Evolutionary conservation across 2,113 vertebrate genomes (phyloP).

Genomic region (Crotalus horridus): DNA sequence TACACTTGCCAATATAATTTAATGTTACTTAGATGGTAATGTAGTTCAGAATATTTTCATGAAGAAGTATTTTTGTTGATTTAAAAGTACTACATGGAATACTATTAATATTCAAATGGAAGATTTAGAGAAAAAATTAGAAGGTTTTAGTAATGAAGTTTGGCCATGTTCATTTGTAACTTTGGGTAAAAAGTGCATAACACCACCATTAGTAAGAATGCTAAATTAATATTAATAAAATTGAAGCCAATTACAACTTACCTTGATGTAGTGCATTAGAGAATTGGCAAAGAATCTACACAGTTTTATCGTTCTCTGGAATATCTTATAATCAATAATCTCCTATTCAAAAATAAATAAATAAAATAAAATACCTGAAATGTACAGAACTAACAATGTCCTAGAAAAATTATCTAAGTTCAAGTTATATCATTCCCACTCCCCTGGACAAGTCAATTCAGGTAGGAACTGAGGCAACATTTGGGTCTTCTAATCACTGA

Average conservation of each 20-base stretch:
- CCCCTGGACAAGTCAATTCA: neutral
- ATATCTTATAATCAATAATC: conserved; percentile 77
- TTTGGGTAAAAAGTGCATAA: neutral
- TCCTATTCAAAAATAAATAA: conserved; percentile 68
- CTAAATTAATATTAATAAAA: neutral
- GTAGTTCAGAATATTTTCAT: neutral
- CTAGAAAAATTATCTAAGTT: neutral
- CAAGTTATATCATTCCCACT: neutral
- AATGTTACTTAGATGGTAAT: neutral
- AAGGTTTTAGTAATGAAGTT: neutral
- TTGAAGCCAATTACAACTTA: conserved; percentile 50
- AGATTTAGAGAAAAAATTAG: neutral
- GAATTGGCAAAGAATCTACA: conserved; percentile 95
- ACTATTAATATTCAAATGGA: neutral
- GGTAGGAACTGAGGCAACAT: neutral
- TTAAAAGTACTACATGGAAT: neutral
- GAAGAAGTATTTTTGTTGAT: neutral
- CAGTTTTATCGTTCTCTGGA: conserved; percentile 90
- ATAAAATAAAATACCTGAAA: conserved; percentile 18
- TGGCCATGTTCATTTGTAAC: neutral
- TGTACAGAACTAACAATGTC: neutral
- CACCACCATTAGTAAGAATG: neutral
- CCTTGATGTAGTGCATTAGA: conserved; percentile 92
- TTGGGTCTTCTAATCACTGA: neutral
- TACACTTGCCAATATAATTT: neutral